A percentile compares a stretch with the other conserved stretches of the same genome.
These are phyloP conservation scores for Anthoptus insignis DNA, from an alignment of 2,888 invertebrate genomes.

Conservation along the genomic window DNA sequence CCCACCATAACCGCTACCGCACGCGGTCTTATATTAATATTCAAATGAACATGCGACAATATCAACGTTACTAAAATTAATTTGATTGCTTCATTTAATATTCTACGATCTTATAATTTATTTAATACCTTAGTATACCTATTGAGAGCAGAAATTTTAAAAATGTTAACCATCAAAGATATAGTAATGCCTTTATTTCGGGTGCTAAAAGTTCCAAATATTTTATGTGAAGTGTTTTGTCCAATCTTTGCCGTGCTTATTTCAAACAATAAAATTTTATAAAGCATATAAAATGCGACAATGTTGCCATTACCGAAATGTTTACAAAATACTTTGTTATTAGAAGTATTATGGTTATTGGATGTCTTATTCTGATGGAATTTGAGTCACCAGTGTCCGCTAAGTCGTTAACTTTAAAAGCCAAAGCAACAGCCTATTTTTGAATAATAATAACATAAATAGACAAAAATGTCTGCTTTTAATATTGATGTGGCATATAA, in stretches of 20 bases:
- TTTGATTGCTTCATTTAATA: conserved; percentile 42
- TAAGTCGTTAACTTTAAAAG: not conserved
- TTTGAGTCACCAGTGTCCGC: not conserved
- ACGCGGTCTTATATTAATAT: conserved; percentile 4
- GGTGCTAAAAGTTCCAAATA: not conserved
- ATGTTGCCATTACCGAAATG: not conserved
- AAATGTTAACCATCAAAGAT: not conserved
- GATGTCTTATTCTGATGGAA: not conserved
- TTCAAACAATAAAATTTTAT: conserved; percentile 19
- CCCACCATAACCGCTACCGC: conserved; percentile 13
- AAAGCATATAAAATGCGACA: not conserved
- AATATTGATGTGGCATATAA: too few species aligned
- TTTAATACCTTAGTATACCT: not conserved
- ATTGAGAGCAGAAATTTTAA: conserved; percentile 3
- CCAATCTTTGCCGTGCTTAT: not conserved
- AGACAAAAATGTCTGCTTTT: too few species aligned
- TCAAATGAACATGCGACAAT: conserved; percentile 22
- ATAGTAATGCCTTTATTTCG: not conserved
- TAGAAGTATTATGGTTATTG: not conserved
- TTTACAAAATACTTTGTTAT: not conserved
- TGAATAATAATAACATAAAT: not conserved
- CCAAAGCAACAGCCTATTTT: not conserved
- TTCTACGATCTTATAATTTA: conserved; percentile 42
- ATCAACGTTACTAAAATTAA: conserved; percentile 37
- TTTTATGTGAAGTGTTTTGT: not conserved